phyloP scores from a whole-genome alignment of 2,797 vertebrate genomes.

The Fistularia tabacaria region DNA sequence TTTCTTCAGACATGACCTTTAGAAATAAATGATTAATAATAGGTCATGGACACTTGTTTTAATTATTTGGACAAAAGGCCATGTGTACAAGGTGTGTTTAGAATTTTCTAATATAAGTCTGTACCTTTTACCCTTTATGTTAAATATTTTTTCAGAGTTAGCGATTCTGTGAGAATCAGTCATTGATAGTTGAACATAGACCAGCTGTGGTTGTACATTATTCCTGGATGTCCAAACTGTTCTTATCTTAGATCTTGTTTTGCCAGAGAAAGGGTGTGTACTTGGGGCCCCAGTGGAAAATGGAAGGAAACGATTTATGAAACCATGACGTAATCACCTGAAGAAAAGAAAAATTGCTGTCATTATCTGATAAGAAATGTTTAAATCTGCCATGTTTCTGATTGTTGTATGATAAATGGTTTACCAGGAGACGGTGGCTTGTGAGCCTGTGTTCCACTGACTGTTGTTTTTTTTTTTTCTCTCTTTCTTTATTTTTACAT shows the following conservation, averaged over 20 bases:
- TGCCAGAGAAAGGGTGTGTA: constrained; percentile 47
- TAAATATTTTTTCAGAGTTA: constrained; percentile 61
- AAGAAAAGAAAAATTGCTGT: constrained; percentile 47
- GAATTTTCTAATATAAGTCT: constrained; percentile 22
- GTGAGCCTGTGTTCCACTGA: too few species aligned
- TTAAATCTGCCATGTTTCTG: constrained; percentile 51
- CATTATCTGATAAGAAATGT: constrained; percentile 62
- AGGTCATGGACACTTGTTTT: not conserved
- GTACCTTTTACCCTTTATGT: constrained; percentile 24
- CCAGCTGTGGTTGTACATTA: constrained; percentile 60
- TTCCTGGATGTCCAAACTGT: constrained; percentile 46
- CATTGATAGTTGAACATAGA: constrained; percentile 48
- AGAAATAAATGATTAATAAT: too few species aligned
- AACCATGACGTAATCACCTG: constrained; percentile 60
- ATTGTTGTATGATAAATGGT: constrained; percentile 48
- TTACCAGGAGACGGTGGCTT: not conserved
- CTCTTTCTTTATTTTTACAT: constrained; percentile 28
- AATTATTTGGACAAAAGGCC: constrained; percentile 19
- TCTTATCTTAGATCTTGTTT: constrained; percentile 62
- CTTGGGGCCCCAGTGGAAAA: constrained; percentile 38
- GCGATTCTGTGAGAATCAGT: constrained; percentile 35
- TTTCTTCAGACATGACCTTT: too few species aligned
- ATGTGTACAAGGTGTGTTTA: constrained; percentile 19
- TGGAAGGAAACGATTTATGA: constrained; percentile 72
- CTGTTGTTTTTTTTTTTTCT: not conserved